Evolutionary conservation across 23 tunicate genomes (phyloP), one percentile per base, ranked within the genome.

Genomic region (Trididemnum nubilum): DNA sequence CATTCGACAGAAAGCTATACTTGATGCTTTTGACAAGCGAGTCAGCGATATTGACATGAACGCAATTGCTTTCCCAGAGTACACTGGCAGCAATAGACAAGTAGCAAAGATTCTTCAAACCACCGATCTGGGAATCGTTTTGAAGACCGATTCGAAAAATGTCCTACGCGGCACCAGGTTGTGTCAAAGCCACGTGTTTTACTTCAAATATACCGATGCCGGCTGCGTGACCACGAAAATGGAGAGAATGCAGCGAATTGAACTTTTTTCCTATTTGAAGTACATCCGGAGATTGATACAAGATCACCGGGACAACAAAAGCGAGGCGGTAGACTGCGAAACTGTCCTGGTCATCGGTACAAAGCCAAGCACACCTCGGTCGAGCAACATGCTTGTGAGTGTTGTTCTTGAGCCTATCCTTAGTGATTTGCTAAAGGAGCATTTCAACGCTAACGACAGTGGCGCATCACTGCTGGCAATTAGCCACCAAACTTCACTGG

Each of bases 181-280:
- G 7, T 80, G 83, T 33, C 83, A 80, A 36, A 80, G 83, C 36
- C 83, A 80, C 19, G 73, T 80, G 2, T 80, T 80, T 31, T 80
- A 80, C 31, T 80, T 63, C 73, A 57, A 80, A 29, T 9, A 29
- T 29, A 63, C 19, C 54, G 73, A 63, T 19, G 33, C 7, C 2
- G 57, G 69, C 2, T 34, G 21, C 7, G 22, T 22, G 32, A 37
- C 36, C 63, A 80, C 54, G 21, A 80, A 80, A 64, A 80, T 80
- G 83, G 58, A 63, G 54, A 30, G 83, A 35, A 22, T 35, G 38
- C 31, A 80, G 18, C 59, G 58, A 2, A 35, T 26, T 22, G 83
- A 80, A 73, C 54, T 80, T 34, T 80, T 80, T 31, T 80, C 83
- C 21, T 80, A 63, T 33, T 22, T 37, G 31, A 80, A 51, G 22